These are phyloP conservation scores for Symphodus melops DNA, from an alignment of 2,113 vertebrate species.

Conservation along the genomic window DNA sequence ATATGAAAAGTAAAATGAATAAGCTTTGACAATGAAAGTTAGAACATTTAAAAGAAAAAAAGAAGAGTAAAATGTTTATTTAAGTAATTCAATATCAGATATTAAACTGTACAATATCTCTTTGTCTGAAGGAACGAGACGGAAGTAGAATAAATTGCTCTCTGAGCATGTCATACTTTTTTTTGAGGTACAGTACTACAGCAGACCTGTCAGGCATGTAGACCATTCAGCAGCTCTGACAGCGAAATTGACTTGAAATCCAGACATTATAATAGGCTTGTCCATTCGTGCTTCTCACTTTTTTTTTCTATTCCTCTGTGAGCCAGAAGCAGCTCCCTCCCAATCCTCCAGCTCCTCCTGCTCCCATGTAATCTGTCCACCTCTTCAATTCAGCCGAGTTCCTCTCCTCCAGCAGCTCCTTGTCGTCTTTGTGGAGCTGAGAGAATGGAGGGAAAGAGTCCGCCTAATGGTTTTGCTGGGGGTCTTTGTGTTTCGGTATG, in stretches of 20 bases:
- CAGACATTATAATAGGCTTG: slow-evolving; percentile 39
- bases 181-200: not conserved
- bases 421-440: slow-evolving; percentile 41
- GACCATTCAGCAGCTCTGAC: slow-evolving; percentile 30
- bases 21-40: no score
- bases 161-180: not conserved
- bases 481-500: slow-evolving; percentile 66
- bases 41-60: no score
- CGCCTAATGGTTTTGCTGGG: slow-evolving; percentile 39
- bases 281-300: not conserved
- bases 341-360: not conserved
- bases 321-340: slow-evolving; percentile 4
- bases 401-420: slow-evolving; percentile 48
- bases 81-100: not conserved
- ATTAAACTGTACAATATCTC: not conserved
- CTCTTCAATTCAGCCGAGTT: slow-evolving; percentile 9
- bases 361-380: slow-evolving; percentile 34
- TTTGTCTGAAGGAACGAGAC: not conserved
- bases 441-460: slow-evolving; percentile 35
- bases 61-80: no score
- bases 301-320: not conserved
- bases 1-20: no score
- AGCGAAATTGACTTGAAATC: slow-evolving; percentile 44
- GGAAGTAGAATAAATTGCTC: not conserved
- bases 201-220: slow-evolving; percentile 6